A percentile compares a stretch with the other conserved stretches of the same genome.
Evolutionary conservation across 2,797 vertebrate genomes (phyloP).

Genomic region (Sebastes elongatus): DNA sequence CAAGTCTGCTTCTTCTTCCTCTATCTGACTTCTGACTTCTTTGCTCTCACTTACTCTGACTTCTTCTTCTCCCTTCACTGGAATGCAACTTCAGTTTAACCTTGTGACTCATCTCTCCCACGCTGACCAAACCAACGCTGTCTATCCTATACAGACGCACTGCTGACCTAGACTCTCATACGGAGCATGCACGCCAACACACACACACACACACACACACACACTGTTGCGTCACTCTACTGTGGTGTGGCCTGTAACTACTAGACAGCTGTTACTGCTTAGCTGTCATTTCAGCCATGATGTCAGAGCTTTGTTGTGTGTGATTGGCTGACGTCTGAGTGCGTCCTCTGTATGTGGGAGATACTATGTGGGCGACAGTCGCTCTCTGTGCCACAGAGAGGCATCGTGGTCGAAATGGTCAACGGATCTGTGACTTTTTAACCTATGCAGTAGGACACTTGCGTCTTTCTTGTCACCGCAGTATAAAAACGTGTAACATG

Average conservation of each 20-base stretch:
- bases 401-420: slow-evolving; percentile 30
- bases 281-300: slow-evolving; percentile 74
- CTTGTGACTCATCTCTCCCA: slow-evolving; percentile 79
- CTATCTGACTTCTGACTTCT: slow-evolving; percentile 37
- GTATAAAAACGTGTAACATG: slow-evolving; percentile 7
- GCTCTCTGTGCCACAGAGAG: slow-evolving; percentile 14
- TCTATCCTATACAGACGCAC: slow-evolving; percentile 50
- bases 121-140: slow-evolving; percentile 71
- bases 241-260: slow-evolving; percentile 60
- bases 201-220: background rate
- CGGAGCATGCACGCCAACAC: background rate
- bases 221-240: slow-evolving; percentile 64
- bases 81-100: slow-evolving; percentile 73
- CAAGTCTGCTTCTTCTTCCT: slow-evolving; percentile 28
- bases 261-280: slow-evolving; percentile 76
- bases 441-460: slow-evolving; percentile 2
- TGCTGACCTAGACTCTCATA: slow-evolving; percentile 58
- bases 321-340: slow-evolving; percentile 72
- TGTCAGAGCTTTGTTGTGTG: slow-evolving; percentile 72
- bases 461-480: slow-evolving; percentile 15
- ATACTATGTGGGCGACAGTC: slow-evolving; percentile 36
- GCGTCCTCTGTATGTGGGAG: slow-evolving; percentile 44
- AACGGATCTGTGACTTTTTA: slow-evolving; percentile 26
- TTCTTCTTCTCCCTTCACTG: slow-evolving; percentile 51
- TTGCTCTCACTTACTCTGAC: slow-evolving; percentile 44